These are phyloP conservation scores for Toxotes chatareus DNA, from an alignment of 2,113 vertebrate species.

Conservation along the genomic window DNA sequence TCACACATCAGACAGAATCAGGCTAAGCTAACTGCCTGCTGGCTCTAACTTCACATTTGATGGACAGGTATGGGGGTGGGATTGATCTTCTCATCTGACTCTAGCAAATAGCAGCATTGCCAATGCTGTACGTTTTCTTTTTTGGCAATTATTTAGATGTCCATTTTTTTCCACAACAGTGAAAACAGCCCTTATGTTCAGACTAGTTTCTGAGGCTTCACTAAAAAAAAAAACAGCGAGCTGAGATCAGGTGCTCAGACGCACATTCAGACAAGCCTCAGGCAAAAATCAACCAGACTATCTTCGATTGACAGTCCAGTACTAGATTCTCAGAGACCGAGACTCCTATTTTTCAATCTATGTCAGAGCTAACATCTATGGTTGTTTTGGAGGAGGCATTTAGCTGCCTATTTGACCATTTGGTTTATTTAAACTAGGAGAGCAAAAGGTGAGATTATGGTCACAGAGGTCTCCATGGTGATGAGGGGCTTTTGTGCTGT, in stretches of 20 bases:
- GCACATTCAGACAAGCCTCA: conserved; percentile 42
- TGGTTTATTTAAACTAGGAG: conserved; percentile 37
- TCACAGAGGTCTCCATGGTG: conserved; percentile 51
- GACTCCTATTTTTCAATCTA: conserved; percentile 22
- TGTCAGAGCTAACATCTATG: conserved; percentile 22
- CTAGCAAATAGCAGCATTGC: too few relatives aligned
- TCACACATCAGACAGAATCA: too few relatives aligned
- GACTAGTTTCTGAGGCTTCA: background rate
- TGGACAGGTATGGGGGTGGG: too few relatives aligned
- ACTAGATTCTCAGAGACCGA: background rate
- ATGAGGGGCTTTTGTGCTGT: conserved; percentile 33
- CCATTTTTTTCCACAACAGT: background rate
- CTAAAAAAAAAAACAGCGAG: background rate
- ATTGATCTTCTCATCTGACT: too few relatives aligned
- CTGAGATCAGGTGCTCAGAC: conserved; percentile 14
- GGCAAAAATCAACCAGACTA: conserved; percentile 16
- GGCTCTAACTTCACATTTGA: too few relatives aligned
- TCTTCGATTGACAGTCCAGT: conserved; percentile 10
- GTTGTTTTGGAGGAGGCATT: conserved; percentile 2
- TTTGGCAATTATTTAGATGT: background rate
- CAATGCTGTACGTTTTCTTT: background rate
- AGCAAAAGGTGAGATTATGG: conserved; percentile 30
- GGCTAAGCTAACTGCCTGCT: too few relatives aligned
- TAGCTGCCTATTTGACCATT: conserved; percentile 28
- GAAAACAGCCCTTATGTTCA: background rate